Base-by-base conservation (phyloP, 2,888 invertebrate species). In the Neoascia interrupta region DNA sequence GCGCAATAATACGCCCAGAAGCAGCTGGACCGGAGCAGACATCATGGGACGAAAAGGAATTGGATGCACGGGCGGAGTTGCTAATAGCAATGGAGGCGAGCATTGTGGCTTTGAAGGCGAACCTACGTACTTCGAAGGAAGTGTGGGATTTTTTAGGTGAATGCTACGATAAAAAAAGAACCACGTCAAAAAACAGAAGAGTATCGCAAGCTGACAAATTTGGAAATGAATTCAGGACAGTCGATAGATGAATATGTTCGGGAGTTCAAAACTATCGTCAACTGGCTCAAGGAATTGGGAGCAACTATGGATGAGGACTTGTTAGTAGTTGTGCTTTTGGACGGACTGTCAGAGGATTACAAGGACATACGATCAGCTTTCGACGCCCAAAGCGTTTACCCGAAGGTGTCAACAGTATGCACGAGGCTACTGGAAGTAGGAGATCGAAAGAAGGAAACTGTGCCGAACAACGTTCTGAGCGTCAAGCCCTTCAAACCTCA, bases 61-160 rank as follows among this genome's bases (percentile, higher is more conserved):
- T 54, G 56, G 56, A 81, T 45, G 54, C 68, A 18, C 45, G 66
- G 1, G 36, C 53, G 3, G 43, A 41, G 18, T 43, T 53, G 34
- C 31, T 43, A 5, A 37, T 56, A 5, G 21, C 37, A 45, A 68
- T 68, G 47, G 47, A 68, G 37, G 21, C 45, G 8, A 56, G 19
- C 16, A 60, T 60, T 4, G 73, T 73, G 1, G 37, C 64, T 1
- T 23, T 64, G 23, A 39, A 28, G 2, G 26, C 43, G 19, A 53
- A 51, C 6, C 23, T 51, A n/a, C 64, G 69, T 39, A 66, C 64
- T 0, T 69, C 66, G 1, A 70, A 70, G 11, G 75, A 75, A 21
- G 61, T 66, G 11, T 81, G 66, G 81, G 28, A 70, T 16, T 72
- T 51, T 31, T 28, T 60, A 23, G 21, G 3, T 4, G 34, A n/a